Conservation (phyloP, 2,113 vertebrate species). For the Podarcis muralis region DNA sequence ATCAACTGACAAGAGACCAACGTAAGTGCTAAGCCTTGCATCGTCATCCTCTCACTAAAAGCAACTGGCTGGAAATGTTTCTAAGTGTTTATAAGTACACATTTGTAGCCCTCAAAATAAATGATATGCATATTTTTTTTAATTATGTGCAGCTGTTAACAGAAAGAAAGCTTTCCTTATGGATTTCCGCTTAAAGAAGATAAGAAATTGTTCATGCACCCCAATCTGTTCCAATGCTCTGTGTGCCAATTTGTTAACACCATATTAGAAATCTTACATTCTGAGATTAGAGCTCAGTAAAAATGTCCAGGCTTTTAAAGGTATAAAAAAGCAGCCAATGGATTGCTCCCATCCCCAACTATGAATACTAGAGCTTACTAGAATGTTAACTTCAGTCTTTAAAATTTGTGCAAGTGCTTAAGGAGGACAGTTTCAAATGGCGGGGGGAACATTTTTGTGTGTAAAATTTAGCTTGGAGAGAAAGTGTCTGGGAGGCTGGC, state of each 20-base stretch:
- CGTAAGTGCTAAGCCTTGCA: background rate
- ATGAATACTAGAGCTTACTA: background rate
- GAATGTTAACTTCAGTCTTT: background rate
- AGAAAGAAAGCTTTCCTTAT: background rate
- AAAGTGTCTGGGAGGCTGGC: background rate
- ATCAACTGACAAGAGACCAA: background rate
- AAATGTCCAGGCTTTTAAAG: background rate
- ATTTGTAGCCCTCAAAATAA: background rate
- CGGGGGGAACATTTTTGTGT: background rate
- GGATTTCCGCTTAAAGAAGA: background rate
- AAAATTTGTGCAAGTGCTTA: background rate
- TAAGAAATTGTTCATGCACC: background rate
- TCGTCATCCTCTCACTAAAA: background rate
- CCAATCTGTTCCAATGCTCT: background rate
- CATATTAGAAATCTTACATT: background rate
- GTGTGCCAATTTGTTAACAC: background rate
- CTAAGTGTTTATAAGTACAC: background rate
- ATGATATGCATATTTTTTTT: background rate
- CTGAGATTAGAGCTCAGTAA: background rate
- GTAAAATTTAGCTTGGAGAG: background rate
- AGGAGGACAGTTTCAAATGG: background rate
- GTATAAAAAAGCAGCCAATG: background rate
- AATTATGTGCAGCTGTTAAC: constrained; percentile 6
- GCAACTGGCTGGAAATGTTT: background rate
- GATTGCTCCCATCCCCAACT: background rate